Evolutionary conservation across 2,797 vertebrate genomes (phyloP).

Genomic region (Lepilemur septentrionalis): DNA sequence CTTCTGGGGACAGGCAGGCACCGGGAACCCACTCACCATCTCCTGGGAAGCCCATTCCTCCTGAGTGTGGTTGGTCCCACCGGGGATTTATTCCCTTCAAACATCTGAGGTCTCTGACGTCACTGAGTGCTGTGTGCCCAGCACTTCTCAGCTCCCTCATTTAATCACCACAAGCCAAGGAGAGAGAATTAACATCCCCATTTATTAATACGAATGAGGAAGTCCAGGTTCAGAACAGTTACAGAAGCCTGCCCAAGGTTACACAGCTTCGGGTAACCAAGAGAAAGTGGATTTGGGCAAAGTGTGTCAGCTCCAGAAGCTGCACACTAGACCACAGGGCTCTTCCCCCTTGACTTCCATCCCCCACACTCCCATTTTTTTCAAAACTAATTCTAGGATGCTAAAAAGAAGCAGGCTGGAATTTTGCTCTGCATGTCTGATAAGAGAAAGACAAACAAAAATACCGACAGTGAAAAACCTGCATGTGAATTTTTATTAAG

Average conservation of each 20-base stretch:
- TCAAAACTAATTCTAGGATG: background rate
- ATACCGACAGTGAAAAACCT: background rate
- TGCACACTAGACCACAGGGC: background rate
- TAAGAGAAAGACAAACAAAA: background rate
- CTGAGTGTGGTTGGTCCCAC: background rate
- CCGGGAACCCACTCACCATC: background rate
- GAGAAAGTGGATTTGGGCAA: background rate
- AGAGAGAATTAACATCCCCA: background rate
- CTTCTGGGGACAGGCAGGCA: background rate
- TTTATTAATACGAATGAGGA: background rate
- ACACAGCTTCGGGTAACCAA: background rate
- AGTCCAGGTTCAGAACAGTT: background rate
- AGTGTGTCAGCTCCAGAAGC: background rate
- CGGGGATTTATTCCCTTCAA: background rate
- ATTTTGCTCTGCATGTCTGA: background rate
- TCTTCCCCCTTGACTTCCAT: background rate
- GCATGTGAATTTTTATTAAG: background rate
- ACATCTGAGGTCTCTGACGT: background rate
- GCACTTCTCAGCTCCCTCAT: background rate
- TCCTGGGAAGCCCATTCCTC: background rate
- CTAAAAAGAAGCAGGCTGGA: background rate
- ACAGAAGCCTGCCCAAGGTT: background rate
- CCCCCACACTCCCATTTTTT: background rate
- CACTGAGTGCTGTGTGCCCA: background rate
- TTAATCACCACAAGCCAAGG: background rate